Evolutionary conservation across 2,113 vertebrate species (phyloP).

Genomic region (Mastomys natalensis): DNA sequence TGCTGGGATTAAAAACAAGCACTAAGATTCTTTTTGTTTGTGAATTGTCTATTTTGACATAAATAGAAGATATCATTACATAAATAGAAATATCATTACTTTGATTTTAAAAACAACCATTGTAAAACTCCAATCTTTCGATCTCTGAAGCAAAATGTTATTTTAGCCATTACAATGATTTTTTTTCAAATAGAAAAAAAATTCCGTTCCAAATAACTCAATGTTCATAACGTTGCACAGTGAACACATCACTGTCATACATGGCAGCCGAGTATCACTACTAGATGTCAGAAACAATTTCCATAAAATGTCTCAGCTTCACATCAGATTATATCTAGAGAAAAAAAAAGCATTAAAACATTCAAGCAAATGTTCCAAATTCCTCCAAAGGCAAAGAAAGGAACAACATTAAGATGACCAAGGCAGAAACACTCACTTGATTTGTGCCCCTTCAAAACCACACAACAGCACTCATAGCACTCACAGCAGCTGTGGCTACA

Average conservation of each 20-base stretch:
- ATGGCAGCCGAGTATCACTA: background rate
- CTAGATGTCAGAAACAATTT: background rate
- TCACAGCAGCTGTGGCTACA: conserved; percentile 54
- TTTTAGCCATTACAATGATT: background rate
- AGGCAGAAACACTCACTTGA: conserved; percentile 22
- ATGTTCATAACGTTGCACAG: background rate
- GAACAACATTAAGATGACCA: conserved; percentile 32
- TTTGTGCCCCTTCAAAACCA: conserved; percentile 30
- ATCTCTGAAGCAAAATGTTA: conserved; percentile 41
- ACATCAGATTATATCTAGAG: background rate
- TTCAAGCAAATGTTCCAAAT: conserved; percentile 23
- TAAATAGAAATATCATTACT: background rate
- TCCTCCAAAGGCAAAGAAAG: conserved; percentile 47
- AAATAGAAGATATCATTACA: background rate
- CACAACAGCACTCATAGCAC: conserved; percentile 68
- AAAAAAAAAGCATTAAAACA: conserved; percentile 44
- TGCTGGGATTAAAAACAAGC: no score
- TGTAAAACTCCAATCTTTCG: background rate
- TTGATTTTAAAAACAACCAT: background rate
- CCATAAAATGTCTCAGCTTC: background rate
- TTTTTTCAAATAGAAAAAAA: conserved; percentile 41
- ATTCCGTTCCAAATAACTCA: background rate
- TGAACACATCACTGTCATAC: background rate
- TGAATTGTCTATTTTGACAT: conserved; percentile 2
- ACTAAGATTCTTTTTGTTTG: conserved; percentile 34